Conservation (phyloP, 1,140 invertebrate genomes). For the Lasaia peninsularis region DNA sequence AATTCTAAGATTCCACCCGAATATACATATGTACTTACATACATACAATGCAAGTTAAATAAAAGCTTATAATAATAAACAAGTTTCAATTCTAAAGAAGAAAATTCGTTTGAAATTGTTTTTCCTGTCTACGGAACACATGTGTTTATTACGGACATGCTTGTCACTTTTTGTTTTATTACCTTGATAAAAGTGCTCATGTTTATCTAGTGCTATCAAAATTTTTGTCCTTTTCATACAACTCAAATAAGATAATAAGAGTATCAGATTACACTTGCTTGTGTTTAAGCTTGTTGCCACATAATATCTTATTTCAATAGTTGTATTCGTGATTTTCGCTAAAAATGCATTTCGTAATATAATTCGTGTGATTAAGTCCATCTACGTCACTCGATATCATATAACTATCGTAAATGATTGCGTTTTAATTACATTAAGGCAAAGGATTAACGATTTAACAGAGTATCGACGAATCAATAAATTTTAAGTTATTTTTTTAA, state of each 20-base stretch:
- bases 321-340: slow-evolving; percentile 6
- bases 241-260: slow-evolving; percentile 8
- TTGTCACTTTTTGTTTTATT: slow-evolving; percentile 8
- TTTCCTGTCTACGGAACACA: neutral
- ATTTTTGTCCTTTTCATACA: slow-evolving; percentile 11
- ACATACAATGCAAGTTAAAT: too few relatives aligned
- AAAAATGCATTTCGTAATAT: slow-evolving; percentile 9
- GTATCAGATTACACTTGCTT: slow-evolving; percentile 8
- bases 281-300: neutral
- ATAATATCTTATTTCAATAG: slow-evolving; percentile 7
- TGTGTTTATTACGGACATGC: neutral
- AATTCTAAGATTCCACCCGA: too few relatives aligned
- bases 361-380: neutral
- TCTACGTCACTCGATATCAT: neutral
- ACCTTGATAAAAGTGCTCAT: slow-evolving; percentile 3
- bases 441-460: neutral
- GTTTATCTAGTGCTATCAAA: slow-evolving; percentile 9
- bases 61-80: too few relatives aligned
- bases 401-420: neutral
- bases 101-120: too few relatives aligned
- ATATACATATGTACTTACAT: too few relatives aligned
- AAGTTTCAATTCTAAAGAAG: too few relatives aligned
- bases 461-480: too few relatives aligned
- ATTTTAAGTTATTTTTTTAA: too few relatives aligned
- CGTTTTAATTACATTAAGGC: neutral